Evolutionary conservation across 2,797 vertebrate genomes (phyloP), one percentile per base, ranked within the genome.

Genomic region (Sparus aurata): DNA sequence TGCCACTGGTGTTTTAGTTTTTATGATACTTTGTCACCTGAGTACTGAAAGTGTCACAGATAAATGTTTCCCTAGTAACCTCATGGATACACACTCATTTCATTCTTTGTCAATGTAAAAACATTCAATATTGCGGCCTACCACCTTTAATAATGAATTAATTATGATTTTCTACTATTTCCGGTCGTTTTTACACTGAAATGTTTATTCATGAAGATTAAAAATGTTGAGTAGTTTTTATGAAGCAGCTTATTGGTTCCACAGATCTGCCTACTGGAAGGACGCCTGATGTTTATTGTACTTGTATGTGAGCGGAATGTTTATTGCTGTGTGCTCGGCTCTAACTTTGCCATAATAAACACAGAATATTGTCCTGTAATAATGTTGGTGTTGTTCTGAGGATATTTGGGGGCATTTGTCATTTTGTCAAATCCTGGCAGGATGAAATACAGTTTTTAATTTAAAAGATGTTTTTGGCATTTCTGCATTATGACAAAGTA

Each of bases 401-500:
- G 62, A 89, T 91, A 91, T 91, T 84, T 81, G 54, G 63, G 43
- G 15, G n/a, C 81, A 65, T 89, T 88, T 87, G 77, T 87, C 80
- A 87, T 83, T 86, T 89, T 90, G 79, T 89, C 86, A 86, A 84
- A 74, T 10, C 18, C 46, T 77, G 87, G 30, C 85, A 82, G 75
- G 53, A 78, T 93, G 89, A 93, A 91, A 91, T 92, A 92, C 68
- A 76, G 77, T 67, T 92, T 92, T 91, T 88, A 90, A 91, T 93
- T 88, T 82, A 61, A 74, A 69, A 77, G 73, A 16, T 0, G 0
- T 61, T 87, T 77, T 83, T 22, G 75, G 61, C 73, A 62, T 87
- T 90, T 84, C 34, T 22, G 9, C 73, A 30, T 79, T 76, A 59
- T 66, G 69, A 87, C 59, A 70, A 89, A 90, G 76, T 54, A 57